Conservation (phyloP, 1,140 invertebrate genomes). For the Diabrotica undecimpunctata region DNA sequence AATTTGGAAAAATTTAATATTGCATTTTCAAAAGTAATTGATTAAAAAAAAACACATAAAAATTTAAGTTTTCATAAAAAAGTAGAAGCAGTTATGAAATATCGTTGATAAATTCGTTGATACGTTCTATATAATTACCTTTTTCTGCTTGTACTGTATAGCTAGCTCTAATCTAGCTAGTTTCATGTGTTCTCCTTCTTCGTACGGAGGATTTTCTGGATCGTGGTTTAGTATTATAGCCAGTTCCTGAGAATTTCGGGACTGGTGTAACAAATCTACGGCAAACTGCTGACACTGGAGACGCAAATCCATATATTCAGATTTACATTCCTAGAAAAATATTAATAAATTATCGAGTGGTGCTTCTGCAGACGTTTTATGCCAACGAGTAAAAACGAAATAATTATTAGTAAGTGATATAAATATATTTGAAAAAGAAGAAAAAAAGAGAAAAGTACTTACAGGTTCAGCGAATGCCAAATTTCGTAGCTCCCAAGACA, state of each 20-base stretch:
- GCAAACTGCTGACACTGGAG: slow-evolving; percentile 88
- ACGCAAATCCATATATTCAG: slow-evolving; percentile 75
- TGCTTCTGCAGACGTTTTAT: too few relatives aligned
- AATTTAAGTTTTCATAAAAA: too few relatives aligned
- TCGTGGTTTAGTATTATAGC: slow-evolving; percentile 89
- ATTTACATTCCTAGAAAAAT: slow-evolving; percentile 62
- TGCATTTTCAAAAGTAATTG: too few relatives aligned
- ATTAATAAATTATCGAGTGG: too few relatives aligned
- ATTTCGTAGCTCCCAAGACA: slow-evolving; percentile 78
- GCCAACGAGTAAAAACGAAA: too few relatives aligned
- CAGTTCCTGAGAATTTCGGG: slow-evolving; percentile 83
- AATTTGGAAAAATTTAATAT: too few relatives aligned
- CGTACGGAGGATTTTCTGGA: slow-evolving; percentile 62
- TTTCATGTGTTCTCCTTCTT: slow-evolving; percentile 71
- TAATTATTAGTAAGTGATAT: too few relatives aligned
- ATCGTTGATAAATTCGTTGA: too few relatives aligned
- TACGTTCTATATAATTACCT: too few relatives aligned
- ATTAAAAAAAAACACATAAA: too few relatives aligned
- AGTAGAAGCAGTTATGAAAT: too few relatives aligned
- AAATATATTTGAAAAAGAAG: neutral
- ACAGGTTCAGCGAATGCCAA: slow-evolving; percentile 74
- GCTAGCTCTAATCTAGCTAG: slow-evolving; percentile 80
- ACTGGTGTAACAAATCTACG: slow-evolving; percentile 84
- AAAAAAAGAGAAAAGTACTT: slow-evolving; percentile 12
- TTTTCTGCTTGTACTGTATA: slow-evolving; percentile 91